A percentile compares a stretch with the other conserved stretches of the same genome.
Conservation (phyloP, 2,888 invertebrate genomes). For the Herminia tarsipennalis region DNA sequence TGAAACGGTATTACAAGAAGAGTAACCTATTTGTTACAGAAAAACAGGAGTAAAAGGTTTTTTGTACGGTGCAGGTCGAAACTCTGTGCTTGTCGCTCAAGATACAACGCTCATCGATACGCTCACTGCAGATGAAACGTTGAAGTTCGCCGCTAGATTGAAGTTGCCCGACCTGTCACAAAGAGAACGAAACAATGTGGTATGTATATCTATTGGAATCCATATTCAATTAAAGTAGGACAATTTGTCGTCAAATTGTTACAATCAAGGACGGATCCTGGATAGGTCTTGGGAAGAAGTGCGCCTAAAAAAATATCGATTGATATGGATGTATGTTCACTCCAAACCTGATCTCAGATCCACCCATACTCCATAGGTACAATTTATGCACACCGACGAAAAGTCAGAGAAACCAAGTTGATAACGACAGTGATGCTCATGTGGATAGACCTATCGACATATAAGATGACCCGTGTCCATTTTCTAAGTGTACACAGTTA, state of each 20-base stretch:
- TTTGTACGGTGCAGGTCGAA: slow-evolving; percentile 89
- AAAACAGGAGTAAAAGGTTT: slow-evolving; percentile 85
- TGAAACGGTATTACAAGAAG: neutral
- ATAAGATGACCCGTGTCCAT: too few species aligned
- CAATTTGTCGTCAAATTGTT: neutral
- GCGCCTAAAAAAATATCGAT: too few species aligned
- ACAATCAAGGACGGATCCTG: too few species aligned
- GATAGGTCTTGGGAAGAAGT: too few species aligned
- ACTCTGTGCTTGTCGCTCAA: slow-evolving; percentile 92
- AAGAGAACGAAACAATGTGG: slow-evolving; percentile 60
- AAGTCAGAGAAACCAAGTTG: too few species aligned
- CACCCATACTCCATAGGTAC: too few species aligned
- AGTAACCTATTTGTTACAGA: slow-evolving; percentile 55
- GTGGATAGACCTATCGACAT: too few species aligned
- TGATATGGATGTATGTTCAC: neutral
- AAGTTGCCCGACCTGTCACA: slow-evolving; percentile 86
- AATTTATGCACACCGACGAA: too few species aligned
- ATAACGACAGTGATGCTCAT: too few species aligned
- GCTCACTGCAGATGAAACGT: slow-evolving; percentile 93
- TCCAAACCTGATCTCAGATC: too few species aligned
- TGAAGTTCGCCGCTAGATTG: slow-evolving; percentile 93
- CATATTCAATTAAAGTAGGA: too few species aligned
- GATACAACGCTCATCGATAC: slow-evolving; percentile 92
- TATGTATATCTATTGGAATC: slow-evolving; percentile 42
- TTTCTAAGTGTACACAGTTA: too few species aligned